Evolutionary conservation across 2,797 vertebrate genomes (phyloP).

Genomic region (Catamblyrhynchus diadema): DNA sequence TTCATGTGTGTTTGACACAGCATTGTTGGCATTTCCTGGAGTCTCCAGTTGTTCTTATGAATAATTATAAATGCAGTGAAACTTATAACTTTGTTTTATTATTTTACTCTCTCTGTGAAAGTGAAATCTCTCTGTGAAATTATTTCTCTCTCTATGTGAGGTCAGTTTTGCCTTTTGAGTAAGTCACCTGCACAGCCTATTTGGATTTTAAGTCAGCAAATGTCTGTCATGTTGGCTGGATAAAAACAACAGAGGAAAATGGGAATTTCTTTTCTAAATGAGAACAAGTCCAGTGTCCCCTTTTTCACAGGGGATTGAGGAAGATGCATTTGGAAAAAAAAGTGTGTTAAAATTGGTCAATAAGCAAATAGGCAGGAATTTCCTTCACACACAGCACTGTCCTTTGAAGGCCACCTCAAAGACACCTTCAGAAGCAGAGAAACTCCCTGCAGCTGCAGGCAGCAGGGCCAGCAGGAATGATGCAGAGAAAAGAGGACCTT

Average conservation of each 20-base stretch:
- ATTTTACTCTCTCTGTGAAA: neutral
- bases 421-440: neutral
- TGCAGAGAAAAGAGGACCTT: neutral
- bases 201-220: neutral
- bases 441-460: neutral
- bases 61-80: neutral
- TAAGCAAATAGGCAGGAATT: neutral
- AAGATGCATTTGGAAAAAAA: neutral
- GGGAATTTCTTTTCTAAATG: neutral
- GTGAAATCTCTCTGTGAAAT: no score
- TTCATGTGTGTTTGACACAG: accelerated
- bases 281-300: neutral
- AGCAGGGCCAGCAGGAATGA: neutral
- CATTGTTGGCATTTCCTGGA: neutral
- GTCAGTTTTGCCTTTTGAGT: neutral
- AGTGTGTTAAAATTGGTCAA: neutral
- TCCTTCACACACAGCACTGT: neutral
- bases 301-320: neutral
- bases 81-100: neutral
- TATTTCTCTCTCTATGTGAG: neutral
- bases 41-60: neutral
- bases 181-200: neutral
- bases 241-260: neutral
- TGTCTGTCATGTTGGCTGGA: neutral
- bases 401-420: neutral